phyloP scores from a whole-genome alignment of 2,113 vertebrate species.

The Platycercus adscitus region DNA sequence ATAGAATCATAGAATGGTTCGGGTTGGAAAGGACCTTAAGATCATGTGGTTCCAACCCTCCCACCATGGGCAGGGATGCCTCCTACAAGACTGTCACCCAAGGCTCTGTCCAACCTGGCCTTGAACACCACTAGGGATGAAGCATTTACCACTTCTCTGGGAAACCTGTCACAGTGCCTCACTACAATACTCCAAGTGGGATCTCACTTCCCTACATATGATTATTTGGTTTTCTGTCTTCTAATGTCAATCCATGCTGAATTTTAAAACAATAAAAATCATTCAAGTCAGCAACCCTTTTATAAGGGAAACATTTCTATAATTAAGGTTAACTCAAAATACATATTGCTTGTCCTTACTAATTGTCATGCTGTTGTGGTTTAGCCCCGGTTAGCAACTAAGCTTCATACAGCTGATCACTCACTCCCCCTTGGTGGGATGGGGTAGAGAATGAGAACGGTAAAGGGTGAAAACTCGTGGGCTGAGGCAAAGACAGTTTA shows the following conservation, averaged over 20 bases:
- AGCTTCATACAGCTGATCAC: rapidly evolving
- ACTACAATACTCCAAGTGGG: background rate
- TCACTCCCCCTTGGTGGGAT: rapidly evolving
- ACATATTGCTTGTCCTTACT: background rate
- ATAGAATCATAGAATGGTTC: background rate
- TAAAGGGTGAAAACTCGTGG: background rate
- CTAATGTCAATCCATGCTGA: background rate
- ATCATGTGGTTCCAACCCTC: background rate
- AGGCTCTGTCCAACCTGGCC: background rate
- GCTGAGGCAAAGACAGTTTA: background rate
- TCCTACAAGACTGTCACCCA: background rate
- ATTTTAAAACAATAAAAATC: conserved; percentile 15
- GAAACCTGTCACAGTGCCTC: background rate
- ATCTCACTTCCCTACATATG: background rate
- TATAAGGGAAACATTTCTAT: background rate
- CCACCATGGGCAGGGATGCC: background rate
- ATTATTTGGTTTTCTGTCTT: conserved; percentile 3
- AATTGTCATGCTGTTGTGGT: background rate
- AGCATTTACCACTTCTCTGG: background rate
- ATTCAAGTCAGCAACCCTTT: background rate
- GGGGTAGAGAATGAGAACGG: background rate
- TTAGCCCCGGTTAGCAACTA: background rate
- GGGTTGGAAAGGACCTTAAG: background rate
- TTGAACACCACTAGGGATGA: background rate
- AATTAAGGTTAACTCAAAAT: background rate